Percentiles rank a stretch among this genome's conserved stretches.
phyloP scores from a whole-genome alignment of 1,140 invertebrate species.

The Melanaphis sacchari region DNA sequence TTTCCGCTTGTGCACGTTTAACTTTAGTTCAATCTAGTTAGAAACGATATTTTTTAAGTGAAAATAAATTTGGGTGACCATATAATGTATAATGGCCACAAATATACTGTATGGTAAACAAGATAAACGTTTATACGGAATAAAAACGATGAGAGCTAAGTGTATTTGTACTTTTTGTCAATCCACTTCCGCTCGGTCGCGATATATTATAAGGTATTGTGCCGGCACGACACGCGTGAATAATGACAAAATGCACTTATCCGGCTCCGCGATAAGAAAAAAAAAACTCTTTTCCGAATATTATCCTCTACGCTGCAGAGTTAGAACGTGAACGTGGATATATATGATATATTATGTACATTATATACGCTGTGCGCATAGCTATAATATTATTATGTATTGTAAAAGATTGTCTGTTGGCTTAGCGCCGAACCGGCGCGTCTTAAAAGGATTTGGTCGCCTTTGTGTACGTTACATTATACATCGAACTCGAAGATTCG shows the following conservation, averaged over 20 bases:
- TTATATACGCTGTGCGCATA: not conserved
- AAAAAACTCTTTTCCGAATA: not conserved
- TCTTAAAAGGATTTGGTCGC: not conserved
- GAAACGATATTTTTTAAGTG: no score
- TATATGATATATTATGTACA: not conserved
- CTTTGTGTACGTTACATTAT: not conserved
- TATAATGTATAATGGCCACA: no score
- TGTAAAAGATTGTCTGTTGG: not conserved
- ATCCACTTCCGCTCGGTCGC: not conserved
- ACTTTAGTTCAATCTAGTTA: no score
- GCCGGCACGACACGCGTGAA: not conserved
- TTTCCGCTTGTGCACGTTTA: no score
- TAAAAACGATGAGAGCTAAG: not conserved
- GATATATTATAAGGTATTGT: not conserved
- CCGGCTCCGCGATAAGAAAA: not conserved
- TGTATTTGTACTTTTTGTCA: not conserved
- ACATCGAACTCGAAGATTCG: not conserved
- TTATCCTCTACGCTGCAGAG: not conserved
- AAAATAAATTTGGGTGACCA: no score
- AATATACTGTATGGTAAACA: not conserved
- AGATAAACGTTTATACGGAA: not conserved
- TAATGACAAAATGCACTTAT: slow-evolving; percentile 37
- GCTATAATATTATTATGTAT: not conserved
- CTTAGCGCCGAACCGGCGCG: not conserved
- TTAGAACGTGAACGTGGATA: not conserved